phyloP scores from a whole-genome alignment of 2,113 vertebrate genomes.

The Chaenocephalus aceratus region DNA sequence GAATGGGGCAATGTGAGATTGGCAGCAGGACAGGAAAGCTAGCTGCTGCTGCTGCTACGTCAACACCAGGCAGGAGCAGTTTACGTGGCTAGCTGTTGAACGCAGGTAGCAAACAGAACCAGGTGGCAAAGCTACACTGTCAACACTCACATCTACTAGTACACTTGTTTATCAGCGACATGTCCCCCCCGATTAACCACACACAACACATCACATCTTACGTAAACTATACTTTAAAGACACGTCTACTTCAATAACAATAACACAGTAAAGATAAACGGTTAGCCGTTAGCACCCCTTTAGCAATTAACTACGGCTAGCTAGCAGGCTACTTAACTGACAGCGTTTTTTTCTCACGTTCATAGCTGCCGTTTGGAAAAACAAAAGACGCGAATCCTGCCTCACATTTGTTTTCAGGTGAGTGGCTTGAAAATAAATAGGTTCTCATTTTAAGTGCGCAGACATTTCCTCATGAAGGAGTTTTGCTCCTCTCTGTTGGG shows the following conservation, averaged over 20 bases:
- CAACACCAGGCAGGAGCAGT: conserved; percentile 64
- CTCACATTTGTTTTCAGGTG: not conserved
- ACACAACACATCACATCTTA: not conserved
- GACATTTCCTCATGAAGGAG: conserved; percentile 30
- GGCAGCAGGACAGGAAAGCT: conserved; percentile 1
- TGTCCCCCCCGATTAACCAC: not conserved
- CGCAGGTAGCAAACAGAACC: conserved; percentile 44
- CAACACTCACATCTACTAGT: conserved; percentile 28
- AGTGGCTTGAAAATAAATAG: not conserved
- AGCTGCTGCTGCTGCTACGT: conserved; percentile 68
- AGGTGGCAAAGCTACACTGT: conserved; percentile 29
- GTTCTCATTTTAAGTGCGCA: not conserved
- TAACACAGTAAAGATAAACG: not conserved
- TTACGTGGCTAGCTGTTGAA: conserved; percentile 76
- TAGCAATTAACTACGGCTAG: conserved; percentile 45
- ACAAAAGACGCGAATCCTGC: not conserved
- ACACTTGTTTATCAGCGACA: not conserved
- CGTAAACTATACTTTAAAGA: not conserved
- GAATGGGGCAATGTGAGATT: not conserved
- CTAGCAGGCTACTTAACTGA: conserved; percentile 22
- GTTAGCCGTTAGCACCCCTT: conserved; percentile 55
- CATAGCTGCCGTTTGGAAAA: not conserved
- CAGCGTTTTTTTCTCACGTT: not conserved
- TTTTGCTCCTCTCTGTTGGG: conserved; percentile 36
- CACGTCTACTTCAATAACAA: not conserved